A percentile compares a stretch with the other conserved stretches of the same genome.
phyloP scores from a whole-genome alignment of 2,113 vertebrate genomes.

The Anhinga rufa region DNA sequence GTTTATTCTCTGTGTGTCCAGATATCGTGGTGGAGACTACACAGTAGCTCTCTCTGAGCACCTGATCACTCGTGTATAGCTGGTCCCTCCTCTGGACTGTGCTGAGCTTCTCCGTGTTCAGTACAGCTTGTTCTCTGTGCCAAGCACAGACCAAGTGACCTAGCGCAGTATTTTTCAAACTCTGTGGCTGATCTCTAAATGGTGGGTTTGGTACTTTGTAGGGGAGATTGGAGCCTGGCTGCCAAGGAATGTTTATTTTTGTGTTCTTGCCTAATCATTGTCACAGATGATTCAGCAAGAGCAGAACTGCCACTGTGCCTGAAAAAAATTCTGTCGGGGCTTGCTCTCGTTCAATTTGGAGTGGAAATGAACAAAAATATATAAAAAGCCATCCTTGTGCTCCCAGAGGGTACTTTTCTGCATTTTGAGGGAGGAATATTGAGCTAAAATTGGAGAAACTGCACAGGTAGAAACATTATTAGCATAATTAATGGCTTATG shows the following conservation, averaged over 20 bases:
- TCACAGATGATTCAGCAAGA: slow-evolving; percentile 60
- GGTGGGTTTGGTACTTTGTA: not conserved
- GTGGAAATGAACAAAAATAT: not conserved
- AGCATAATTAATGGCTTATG: slow-evolving; percentile 31
- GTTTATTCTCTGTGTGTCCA: not conserved
- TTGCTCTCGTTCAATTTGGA: not conserved
- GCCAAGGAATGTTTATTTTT: slow-evolving; percentile 53
- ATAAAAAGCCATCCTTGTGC: not conserved
- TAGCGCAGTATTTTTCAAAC: not conserved
- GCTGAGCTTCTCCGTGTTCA: not conserved
- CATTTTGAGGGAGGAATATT: not conserved
- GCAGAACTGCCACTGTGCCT: not conserved
- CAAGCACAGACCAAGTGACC: not conserved
- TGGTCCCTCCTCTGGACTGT: not conserved
- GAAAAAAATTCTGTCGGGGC: not conserved
- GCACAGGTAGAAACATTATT: slow-evolving; percentile 26
- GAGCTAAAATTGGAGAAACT: slow-evolving; percentile 5
- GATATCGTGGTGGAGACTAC: not conserved
- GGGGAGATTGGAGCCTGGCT: not conserved
- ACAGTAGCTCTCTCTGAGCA: not conserved
- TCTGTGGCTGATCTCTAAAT: not conserved
- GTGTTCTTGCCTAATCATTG: slow-evolving; percentile 52
- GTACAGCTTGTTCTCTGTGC: not conserved
- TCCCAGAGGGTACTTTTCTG: not conserved
- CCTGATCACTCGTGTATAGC: not conserved